Percentiles rank a stretch among this genome's conserved stretches.
Evolutionary conservation across 2,797 vertebrate genomes (phyloP).

Genomic region (Gallinago nigripennis): DNA sequence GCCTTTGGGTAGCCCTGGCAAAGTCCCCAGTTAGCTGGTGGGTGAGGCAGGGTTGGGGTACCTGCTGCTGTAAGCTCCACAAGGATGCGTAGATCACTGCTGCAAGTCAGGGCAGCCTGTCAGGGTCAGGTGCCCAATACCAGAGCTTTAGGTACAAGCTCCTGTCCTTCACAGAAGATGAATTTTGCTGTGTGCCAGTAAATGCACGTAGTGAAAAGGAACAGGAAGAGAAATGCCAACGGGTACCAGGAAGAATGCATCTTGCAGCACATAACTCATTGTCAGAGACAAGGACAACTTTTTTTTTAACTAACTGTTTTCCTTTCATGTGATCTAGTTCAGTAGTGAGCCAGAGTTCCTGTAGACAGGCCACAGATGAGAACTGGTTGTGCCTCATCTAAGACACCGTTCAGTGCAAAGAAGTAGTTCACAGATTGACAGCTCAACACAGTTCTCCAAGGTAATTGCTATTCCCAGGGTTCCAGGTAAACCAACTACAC

Average conservation of each 20-base stretch:
- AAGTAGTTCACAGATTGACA: neutral
- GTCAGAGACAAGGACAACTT: neutral
- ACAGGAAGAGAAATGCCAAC: neutral
- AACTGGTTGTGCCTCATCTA: neutral
- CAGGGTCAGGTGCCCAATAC: neutral
- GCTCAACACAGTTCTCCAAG: neutral
- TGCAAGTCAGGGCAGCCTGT: neutral
- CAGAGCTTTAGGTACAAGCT: neutral
- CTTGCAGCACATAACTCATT: fast-evolving
- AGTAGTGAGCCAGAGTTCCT: neutral
- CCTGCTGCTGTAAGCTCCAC: neutral
- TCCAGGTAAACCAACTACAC: fast-evolving
- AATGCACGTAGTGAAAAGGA: neutral
- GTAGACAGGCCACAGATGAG: neutral
- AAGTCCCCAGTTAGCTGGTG: neutral
- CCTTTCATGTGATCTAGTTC: neutral
- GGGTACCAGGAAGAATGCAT: neutral
- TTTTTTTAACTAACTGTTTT: neutral
- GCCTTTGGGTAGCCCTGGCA: neutral
- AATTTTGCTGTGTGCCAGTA: neutral
- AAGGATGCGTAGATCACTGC: neutral
- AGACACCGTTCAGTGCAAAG: neutral
- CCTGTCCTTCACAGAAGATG: neutral
- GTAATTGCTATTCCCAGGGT: neutral
- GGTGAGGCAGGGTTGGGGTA: fast-evolving